A percentile compares a stretch with the other conserved stretches of the same genome.
Evolutionary conservation across 2,888 invertebrate species (phyloP).

Genomic region (Acanthoscelides obtectus): DNA sequence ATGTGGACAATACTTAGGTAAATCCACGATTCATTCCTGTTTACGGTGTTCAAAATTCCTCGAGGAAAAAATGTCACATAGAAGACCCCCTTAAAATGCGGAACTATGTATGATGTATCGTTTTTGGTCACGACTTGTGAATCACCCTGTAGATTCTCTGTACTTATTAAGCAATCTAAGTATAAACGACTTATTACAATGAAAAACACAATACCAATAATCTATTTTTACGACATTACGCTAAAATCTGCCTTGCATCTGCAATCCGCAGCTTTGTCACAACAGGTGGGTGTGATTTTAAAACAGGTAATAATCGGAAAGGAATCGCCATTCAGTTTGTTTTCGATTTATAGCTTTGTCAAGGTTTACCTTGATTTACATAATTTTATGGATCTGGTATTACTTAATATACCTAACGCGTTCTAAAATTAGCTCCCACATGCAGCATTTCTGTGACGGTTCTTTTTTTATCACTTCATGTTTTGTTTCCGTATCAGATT

Average conservation of each 20-base stretch:
- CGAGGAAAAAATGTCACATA: too few relatives aligned
- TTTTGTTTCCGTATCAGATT: not conserved
- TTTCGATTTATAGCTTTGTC: slow-evolving; percentile 15
- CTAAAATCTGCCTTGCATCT: not conserved
- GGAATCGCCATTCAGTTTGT: slow-evolving; percentile 9
- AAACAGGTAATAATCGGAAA: not conserved
- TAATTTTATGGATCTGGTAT: slow-evolving; percentile 9
- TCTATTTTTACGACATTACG: not conserved
- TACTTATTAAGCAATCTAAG: too few relatives aligned
- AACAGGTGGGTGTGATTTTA: not conserved
- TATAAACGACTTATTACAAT: too few relatives aligned
- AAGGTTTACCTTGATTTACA: slow-evolving; percentile 12
- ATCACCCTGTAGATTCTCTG: too few relatives aligned
- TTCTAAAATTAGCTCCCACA: not conserved
- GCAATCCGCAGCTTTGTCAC: not conserved
- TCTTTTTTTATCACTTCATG: not conserved
- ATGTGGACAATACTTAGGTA: too few relatives aligned
- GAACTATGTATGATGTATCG: too few relatives aligned
- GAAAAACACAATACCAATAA: not conserved
- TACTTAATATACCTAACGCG: not conserved
- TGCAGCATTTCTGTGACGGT: not conserved
- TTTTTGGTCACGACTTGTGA: too few relatives aligned
- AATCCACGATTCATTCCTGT: too few relatives aligned
- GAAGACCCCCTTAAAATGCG: too few relatives aligned
- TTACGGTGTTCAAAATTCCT: too few relatives aligned